Evolutionary conservation across 64 coral and sea anemone genomes (phyloP).

Genomic region (Actinia tenebrosa): DNA sequence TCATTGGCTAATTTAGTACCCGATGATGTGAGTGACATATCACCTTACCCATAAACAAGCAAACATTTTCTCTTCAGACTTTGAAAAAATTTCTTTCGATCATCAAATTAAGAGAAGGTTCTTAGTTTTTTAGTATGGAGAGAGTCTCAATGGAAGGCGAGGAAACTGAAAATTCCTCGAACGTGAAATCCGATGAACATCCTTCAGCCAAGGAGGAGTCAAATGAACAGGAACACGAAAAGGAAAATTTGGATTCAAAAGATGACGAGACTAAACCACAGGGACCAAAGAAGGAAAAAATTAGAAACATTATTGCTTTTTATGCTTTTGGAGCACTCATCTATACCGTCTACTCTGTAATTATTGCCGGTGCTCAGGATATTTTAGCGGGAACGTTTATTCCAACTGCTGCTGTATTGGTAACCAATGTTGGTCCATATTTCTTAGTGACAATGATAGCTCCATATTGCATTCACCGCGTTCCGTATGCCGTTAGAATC

Average conservation of each 20-base stretch:
- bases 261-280: background rate
- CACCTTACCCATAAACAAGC: background rate
- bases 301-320: slow-evolving; percentile 62
- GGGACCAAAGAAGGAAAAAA: slow-evolving; percentile 37
- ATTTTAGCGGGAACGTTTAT: slow-evolving; percentile 88
- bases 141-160: slow-evolving; percentile 5
- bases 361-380: slow-evolving; percentile 88
- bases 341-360: slow-evolving; percentile 86
- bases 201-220: background rate
- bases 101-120: background rate
- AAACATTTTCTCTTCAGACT: background rate
- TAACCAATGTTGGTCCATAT: slow-evolving; percentile 92
- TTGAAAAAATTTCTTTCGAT: background rate
- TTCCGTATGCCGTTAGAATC: slow-evolving; percentile 72
- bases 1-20: background rate
- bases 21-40: slow-evolving; percentile 4
- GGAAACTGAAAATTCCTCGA: background rate
- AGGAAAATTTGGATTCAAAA: background rate
- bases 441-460: slow-evolving; percentile 90
- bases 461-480: slow-evolving; percentile 85
- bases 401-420: slow-evolving; percentile 87
- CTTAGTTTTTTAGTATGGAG: background rate
- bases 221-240: background rate
- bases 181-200: background rate
- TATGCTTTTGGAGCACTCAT: slow-evolving; percentile 81